Evolutionary conservation across 2,797 vertebrate genomes (phyloP), one percentile per base, ranked within the genome.

Genomic region (Nannoperca australis): DNA sequence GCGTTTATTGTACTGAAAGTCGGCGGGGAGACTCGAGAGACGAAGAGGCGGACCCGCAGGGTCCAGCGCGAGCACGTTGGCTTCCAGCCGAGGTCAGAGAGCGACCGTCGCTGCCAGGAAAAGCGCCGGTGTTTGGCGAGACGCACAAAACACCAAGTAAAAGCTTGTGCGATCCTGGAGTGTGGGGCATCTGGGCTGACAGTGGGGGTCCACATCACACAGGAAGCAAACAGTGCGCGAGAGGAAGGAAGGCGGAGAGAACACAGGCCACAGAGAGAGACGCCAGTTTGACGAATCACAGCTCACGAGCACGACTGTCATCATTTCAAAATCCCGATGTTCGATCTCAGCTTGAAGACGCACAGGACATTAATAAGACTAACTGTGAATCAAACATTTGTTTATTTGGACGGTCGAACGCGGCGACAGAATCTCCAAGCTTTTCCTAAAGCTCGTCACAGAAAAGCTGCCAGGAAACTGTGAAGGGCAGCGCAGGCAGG

Each of bases 141-240:
- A 83, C 11, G 54, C 74, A 27, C 70, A 13, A 74, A 80, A 79
- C 47, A 83, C 77, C 81, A 85, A 89, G 85, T 77, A 85, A 86
- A 87, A 87, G 89, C 85, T 82, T 44, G 79, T 86, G 78, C 74
- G 88, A 90, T 93, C 90, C 77, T 79, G 82, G 84, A 85, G 91
- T 71, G 91, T 70, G 76, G 86, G 90, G 90, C 95, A 94, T 94
- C 92, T 96, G 94, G 91, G 87, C 87, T 86, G 87, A 60, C 91
- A 90, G 86, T 44, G 74, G 91, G 90, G 76, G 78, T 34, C 6
- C 11, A 55, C 81, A 67, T 89, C 86, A 74, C 91, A 91, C 85
- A 85, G 91, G 92, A 92, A 86, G 74, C 65, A 75, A 40, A 65
- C 51, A 70, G 54, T 55, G 58, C 47, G 87, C 73, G 85, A 14